Evolutionary conservation across 2,888 invertebrate genomes (phyloP), one percentile per base, ranked within the genome.

Genomic region (Dimorphilus gyrociliatus): DNA sequence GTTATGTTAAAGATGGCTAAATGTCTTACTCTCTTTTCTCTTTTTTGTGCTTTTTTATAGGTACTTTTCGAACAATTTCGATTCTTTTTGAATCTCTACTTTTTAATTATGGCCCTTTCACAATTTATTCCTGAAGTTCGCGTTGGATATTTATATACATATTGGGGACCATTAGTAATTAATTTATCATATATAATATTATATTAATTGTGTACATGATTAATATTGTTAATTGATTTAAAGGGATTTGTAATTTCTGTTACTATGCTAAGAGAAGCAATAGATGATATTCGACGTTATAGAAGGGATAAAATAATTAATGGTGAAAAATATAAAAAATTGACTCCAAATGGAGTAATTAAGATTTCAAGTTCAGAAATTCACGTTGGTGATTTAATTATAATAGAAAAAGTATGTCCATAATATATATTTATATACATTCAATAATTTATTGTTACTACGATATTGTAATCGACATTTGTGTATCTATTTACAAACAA

Each of bases 1-100:
- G 16, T 16, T 8, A 16, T n/a, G n/a, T n/a, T 23, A 5, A n/a
- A 25, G 8, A 13, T 25, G 8, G 10, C 12, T 25, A 10, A 25
- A n/a, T 12, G 8, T 10, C 8, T 25, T 10, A 25, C 21, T 21
- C 8, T n/a, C n/a, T 21, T 38, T 13, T 6, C n/a, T n/a, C 7
- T 26, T 12, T 23, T 29, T 31, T 34, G 25, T 31, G 26, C 48
- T 41, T 23, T 41, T 29, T 62, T 62, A 23, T 53, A 76, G 75
- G 92, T 97, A 37, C 71, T 97, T 39, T 97, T 78, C 67, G 88
- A 99, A 65, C 97, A 99, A 67, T 99, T 99, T 69, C 81, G 86
- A 50, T 94, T 92, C 67, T 99, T 99, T 66, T 71, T 99, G 43
- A 99, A 99, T 67, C 66, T 99, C 35, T 97, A 92, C 63, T 99